Evolutionary conservation across 1,140 invertebrate genomes (phyloP).

Genomic region (Neodiprion fabricii): DNA sequence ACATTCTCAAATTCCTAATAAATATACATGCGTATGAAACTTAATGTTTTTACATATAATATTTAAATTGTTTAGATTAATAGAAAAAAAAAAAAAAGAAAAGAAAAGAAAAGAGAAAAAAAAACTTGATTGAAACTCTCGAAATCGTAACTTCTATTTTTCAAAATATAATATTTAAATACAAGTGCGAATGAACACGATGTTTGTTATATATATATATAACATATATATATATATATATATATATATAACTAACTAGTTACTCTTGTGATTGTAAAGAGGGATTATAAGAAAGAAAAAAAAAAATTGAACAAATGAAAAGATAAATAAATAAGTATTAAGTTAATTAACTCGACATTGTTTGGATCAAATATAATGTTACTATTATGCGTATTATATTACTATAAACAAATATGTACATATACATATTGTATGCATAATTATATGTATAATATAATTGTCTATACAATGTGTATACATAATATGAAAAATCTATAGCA

Average conservation of each 20-base stretch:
- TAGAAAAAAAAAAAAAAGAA: background rate
- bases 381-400: too few relatives aligned
- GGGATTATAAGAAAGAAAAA: background rate
- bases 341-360: background rate
- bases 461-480: too few relatives aligned
- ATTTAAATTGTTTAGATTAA: slow-evolving; percentile 3
- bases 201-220: background rate
- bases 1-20: background rate
- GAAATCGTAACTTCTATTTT: slow-evolving; percentile 4
- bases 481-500: too few relatives aligned
- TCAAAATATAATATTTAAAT: slow-evolving; percentile 8
- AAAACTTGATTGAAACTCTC: background rate
- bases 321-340: background rate
- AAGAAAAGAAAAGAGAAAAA: background rate
- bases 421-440: background rate
- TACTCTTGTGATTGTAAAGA: background rate
- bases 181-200: background rate
- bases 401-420: background rate
- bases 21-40: background rate
- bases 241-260: background rate
- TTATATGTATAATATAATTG: too few relatives aligned
- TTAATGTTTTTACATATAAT: slow-evolving; percentile 2
- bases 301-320: too few relatives aligned
- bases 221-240: background rate
- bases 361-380: too few relatives aligned